A percentile compares a stretch with the other conserved stretches of the same genome.
Evolutionary conservation across 2,113 vertebrate species (phyloP).

Genomic region (Myotis davidii): DNA sequence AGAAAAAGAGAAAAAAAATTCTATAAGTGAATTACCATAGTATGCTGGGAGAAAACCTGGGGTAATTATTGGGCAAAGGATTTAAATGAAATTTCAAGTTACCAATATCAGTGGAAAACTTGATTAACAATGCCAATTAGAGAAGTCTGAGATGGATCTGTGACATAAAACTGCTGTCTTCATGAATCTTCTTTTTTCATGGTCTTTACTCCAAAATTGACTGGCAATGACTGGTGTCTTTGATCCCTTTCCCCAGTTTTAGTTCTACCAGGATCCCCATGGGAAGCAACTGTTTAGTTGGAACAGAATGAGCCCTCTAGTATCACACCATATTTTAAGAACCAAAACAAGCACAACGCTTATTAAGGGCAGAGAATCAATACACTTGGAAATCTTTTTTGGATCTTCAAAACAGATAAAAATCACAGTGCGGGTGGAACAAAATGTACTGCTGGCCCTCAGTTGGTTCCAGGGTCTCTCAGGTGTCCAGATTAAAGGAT

Average conservation of each 20-base stretch:
- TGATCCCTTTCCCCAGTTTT: background rate
- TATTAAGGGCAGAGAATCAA: background rate
- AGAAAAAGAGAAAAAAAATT: background rate
- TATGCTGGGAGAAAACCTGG: background rate
- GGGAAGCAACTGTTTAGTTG: background rate
- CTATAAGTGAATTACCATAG: background rate
- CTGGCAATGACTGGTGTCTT: background rate
- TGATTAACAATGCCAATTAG: background rate
- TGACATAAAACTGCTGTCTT: background rate
- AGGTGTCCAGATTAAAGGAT: background rate
- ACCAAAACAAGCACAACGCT: background rate
- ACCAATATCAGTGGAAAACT: background rate
- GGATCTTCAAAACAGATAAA: background rate
- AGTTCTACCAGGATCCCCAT: background rate
- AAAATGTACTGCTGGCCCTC: background rate
- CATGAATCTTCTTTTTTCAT: background rate
- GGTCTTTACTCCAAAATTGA: background rate
- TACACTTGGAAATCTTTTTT: background rate
- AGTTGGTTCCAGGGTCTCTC: background rate
- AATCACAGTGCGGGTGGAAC: background rate
- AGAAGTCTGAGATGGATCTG: background rate
- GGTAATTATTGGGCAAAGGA: background rate
- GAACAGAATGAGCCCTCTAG: background rate
- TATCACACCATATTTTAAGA: background rate
- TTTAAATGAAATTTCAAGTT: conserved; percentile 24